Evolutionary conservation across 2,888 invertebrate species (phyloP).

Genomic region (Hirtodrosophila histrioides): DNA sequence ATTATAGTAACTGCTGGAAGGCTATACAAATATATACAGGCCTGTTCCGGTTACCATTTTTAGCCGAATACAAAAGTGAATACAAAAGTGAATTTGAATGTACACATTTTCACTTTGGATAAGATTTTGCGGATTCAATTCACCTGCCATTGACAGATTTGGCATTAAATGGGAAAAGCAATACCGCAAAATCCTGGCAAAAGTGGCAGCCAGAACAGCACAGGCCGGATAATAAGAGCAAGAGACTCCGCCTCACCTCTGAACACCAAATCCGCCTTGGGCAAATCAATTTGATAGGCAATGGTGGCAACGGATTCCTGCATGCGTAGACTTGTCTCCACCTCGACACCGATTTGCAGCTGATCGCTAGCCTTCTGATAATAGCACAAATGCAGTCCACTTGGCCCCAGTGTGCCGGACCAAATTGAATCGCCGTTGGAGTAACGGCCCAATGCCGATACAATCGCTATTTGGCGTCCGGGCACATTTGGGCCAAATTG

Average conservation of each 20-base stretch:
- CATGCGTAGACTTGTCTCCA: constrained; percentile 95
- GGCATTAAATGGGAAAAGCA: too few species aligned
- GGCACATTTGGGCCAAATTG: constrained; percentile 95
- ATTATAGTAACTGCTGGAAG: too few species aligned
- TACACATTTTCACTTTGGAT: too few species aligned
- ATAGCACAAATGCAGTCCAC: constrained; percentile 95
- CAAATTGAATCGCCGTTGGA: constrained; percentile 86
- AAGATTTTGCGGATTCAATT: too few species aligned
- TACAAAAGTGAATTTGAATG: too few species aligned
- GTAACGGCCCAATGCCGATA: constrained; percentile 92
- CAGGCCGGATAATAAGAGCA: too few species aligned
- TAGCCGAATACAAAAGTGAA: too few species aligned
- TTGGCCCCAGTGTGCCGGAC: constrained; percentile 90
- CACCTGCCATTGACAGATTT: too few species aligned
- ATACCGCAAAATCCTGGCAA: too few species aligned
- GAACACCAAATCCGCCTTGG: constrained; percentile 96
- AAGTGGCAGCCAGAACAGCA: too few species aligned
- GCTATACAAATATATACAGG: too few species aligned
- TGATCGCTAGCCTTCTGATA: constrained; percentile 97
- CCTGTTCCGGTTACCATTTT: too few species aligned
- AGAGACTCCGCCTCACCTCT: constrained; percentile 87
- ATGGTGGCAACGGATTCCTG: constrained; percentile 96
- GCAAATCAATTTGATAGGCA: constrained; percentile 97
- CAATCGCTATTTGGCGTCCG: constrained; percentile 94
- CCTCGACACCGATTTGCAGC: constrained; percentile 95